Conservation (phyloP, 2,888 invertebrate species). For the Nephrotoma flavescens region DNA sequence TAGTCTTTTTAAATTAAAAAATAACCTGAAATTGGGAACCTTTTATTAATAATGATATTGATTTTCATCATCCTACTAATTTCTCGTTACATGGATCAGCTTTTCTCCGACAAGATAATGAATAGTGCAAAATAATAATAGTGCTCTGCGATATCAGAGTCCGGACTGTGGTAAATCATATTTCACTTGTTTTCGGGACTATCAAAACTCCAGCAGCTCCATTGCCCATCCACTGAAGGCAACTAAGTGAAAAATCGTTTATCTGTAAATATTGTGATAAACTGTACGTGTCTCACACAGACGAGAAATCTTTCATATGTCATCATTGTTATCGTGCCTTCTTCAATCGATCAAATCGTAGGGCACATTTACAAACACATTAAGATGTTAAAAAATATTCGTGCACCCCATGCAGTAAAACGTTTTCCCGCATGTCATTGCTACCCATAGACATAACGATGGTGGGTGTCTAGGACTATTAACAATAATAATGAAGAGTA, state of each 20-base stretch:
- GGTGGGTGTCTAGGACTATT: constrained; percentile 58
- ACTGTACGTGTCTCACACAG: constrained; percentile 94
- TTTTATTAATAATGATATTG: too few species aligned
- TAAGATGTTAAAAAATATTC: too few species aligned
- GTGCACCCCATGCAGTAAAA: constrained; percentile 82
- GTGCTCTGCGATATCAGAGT: constrained; percentile 68
- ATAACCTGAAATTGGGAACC: too few species aligned
- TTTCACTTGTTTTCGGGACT: constrained; percentile 92
- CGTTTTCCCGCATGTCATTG: constrained; percentile 93
- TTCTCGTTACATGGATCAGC: too few species aligned
- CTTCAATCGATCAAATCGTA: constrained; percentile 90
- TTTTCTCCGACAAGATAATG: background rate
- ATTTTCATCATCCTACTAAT: too few species aligned
- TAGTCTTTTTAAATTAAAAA: too few species aligned
- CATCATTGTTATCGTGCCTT: constrained; percentile 91
- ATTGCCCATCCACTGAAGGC: too few species aligned
- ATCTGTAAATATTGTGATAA: constrained; percentile 95
- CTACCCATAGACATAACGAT: constrained; percentile 86
- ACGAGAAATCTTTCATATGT: constrained; percentile 95
- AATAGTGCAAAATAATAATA: constrained; percentile 6
- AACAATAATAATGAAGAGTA: background rate
- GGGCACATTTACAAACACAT: too few species aligned
- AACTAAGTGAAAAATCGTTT: constrained; percentile 79
- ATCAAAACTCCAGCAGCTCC: too few species aligned
- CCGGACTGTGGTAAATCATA: constrained; percentile 90